Base-by-base conservation (phyloP, 2,113 vertebrate genomes). In the Pandion haliaetus region DNA sequence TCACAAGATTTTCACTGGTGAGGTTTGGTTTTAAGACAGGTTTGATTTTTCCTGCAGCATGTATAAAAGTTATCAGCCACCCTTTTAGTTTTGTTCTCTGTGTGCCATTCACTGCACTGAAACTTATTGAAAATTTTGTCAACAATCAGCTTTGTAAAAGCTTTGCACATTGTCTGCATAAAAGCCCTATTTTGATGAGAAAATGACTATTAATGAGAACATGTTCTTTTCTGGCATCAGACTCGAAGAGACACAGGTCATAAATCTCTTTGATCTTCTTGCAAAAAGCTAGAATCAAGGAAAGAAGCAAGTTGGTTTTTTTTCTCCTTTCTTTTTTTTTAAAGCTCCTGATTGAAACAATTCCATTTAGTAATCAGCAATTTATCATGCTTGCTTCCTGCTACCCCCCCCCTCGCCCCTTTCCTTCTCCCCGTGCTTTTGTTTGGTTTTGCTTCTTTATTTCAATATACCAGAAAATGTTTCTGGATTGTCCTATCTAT, bases 131-230 rank as follows among this genome's bases (percentile, higher is more conserved):
- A 97, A 96, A 92, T 82, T 91, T 96, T 93, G 92, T 95, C 97
- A 97, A 96, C 94, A 91, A 95, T 95, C 92, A 96, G 86, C 84
- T 96, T 94, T 96, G 77, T 71, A 85, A 98, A 97, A 97, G 84
- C 93, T 91, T 82, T 96, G 86, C 65, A 95, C 90, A 95, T 93
- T 97, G 91, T 98, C 97, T 98, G 95, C 93, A 97, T 98, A 98
- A 98, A 97, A 98, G 93, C 86, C 73, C 93, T 86, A 76, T 98
- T 98, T 98, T 98, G 96, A 97, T 6, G 71, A 98, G 97, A 98
- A 98, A 98, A 98, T 98, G 55, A 98, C 98, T 98, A 97, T 98
- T 98, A 98, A 98, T 98, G 97, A 98, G 98, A 98, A 97, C 95
- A 94, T 97, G 96, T 97, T 98, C 78, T 36, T 98, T 97, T 95